Base-by-base conservation (phyloP, 2,797 vertebrate genomes). In the Sebastes cheni region DNA sequence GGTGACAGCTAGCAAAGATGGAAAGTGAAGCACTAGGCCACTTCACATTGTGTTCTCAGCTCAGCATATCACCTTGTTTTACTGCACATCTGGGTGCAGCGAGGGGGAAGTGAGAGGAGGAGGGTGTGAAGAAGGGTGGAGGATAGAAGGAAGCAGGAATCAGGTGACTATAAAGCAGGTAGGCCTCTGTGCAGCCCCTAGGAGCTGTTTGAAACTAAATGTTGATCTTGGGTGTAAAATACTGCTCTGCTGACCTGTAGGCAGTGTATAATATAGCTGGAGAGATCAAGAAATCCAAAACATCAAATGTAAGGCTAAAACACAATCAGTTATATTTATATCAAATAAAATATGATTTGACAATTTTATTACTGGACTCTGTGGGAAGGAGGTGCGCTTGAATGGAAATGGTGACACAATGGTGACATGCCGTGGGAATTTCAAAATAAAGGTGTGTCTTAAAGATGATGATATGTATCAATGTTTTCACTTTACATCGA, bases 1-100 rank as follows among this genome's bases (percentile, higher is more conserved):
- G 36, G 77, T 83, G 84, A 89, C 87, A 85, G 84, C 66, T 32
- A 36, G 80, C 67, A 29, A 67, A 81, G 62, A 82, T 50, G 70
- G 60, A 83, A 77, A 86, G 75, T 71, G 32, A 79, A 73, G 80
- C 79, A 69, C 64, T 64, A n/a, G 66, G 73, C 67, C 81, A 68
- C 71, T 81, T 85, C 62, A 71, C 29, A 55, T 75, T 81, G 61
- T 72, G 39, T 54, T 86, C 74, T 58, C 75, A 55, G 64, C 70
- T 79, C 79, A 85, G 13, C 71, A 82, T 74, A 77, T 85, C 86
- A 82, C 50, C 42, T 81, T 72, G 85, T 77, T 82, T 86, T 85
- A 87, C 66, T 77, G 59, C 79, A 82, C 84, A 79, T 84, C 72
- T 73, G 67, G 70, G 83, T 5, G 14, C 67, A 61, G 64, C 16